A percentile compares a stretch with the other conserved stretches of the same genome.
These are phyloP conservation scores for Dascyllus trimaculatus DNA, from an alignment of 2,113 vertebrate species.

Conservation along the genomic window DNA sequence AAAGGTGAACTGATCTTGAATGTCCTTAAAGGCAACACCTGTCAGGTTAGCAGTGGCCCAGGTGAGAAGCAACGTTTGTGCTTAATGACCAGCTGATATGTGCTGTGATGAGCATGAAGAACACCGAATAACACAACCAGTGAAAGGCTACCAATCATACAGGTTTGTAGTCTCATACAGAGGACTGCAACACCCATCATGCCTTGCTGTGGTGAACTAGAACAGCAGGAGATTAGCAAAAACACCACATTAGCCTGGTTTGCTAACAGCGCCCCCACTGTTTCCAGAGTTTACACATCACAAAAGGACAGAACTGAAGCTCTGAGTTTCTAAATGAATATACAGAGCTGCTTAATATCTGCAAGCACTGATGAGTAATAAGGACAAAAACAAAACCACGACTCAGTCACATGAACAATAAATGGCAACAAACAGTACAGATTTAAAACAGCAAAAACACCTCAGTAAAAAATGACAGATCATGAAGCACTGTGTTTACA, in stretches of 20 bases:
- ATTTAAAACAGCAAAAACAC: constrained; percentile 62
- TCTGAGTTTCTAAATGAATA: constrained; percentile 24
- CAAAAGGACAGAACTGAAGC: constrained; percentile 31
- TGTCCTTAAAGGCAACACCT: constrained; percentile 70
- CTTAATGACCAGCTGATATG: constrained; percentile 60
- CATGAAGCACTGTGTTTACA: constrained; percentile 66
- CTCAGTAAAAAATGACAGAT: constrained; percentile 52
- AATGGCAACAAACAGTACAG: constrained; percentile 67
- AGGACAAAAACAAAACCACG: constrained; percentile 46
- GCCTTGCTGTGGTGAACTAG: constrained; percentile 61
- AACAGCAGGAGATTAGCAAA: constrained; percentile 35
- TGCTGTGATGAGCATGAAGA: constrained; percentile 45
- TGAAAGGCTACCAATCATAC: constrained; percentile 76
- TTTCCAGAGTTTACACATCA: constrained; percentile 45
- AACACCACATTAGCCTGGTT: constrained; percentile 23
- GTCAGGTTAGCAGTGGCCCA: constrained; percentile 42
- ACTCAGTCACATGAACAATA: constrained; percentile 67
- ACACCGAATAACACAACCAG: constrained; percentile 16
- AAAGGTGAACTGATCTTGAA: constrained; percentile 64
- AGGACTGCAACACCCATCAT: constrained; percentile 78
- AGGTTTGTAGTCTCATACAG: constrained; percentile 60
- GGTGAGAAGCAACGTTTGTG: constrained; percentile 37
- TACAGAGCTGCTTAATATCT: constrained; percentile 38
- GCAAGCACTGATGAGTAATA: constrained; percentile 31
- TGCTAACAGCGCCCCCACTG: constrained; percentile 17